Conservation (phyloP, 2,797 vertebrate species). For the Tragopan temminckii region DNA sequence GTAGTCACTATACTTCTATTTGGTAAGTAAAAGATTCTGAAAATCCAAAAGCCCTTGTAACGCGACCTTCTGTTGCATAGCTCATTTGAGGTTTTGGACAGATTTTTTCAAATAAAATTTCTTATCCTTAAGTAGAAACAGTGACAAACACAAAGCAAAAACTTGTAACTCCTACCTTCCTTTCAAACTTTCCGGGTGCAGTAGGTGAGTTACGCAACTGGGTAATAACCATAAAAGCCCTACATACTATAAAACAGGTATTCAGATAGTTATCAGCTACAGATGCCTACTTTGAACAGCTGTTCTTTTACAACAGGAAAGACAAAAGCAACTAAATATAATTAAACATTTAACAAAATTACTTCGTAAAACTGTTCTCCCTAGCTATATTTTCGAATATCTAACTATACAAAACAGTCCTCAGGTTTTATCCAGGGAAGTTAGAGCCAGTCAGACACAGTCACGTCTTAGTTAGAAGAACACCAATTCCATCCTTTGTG, state of each 20-base stretch:
- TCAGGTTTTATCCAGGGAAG: not conserved
- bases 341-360: not conserved
- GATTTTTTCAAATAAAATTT: not conserved
- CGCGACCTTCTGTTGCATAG: not conserved
- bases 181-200: not conserved
- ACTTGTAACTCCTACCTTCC: not conserved
- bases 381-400: not conserved
- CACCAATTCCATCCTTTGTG: rapidly evolving
- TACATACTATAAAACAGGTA: not conserved
- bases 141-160: not conserved
- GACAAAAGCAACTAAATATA: not conserved
- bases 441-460: not conserved
- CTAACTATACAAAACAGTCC: not conserved
- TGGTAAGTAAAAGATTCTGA: not conserved
- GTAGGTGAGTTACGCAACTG: not conserved
- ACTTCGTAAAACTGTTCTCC: not conserved
- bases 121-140: not conserved
- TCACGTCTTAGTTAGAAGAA: not conserved
- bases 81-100: not conserved
- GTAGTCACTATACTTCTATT: not conserved
- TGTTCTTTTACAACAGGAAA: not conserved
- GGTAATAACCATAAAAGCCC: not conserved
- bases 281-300: not conserved
- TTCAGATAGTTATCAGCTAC: not conserved
- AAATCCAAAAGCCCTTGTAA: not conserved